Evolutionary conservation across 2,113 vertebrate species (phyloP).

Genomic region (Typhlomys cinereus): DNA sequence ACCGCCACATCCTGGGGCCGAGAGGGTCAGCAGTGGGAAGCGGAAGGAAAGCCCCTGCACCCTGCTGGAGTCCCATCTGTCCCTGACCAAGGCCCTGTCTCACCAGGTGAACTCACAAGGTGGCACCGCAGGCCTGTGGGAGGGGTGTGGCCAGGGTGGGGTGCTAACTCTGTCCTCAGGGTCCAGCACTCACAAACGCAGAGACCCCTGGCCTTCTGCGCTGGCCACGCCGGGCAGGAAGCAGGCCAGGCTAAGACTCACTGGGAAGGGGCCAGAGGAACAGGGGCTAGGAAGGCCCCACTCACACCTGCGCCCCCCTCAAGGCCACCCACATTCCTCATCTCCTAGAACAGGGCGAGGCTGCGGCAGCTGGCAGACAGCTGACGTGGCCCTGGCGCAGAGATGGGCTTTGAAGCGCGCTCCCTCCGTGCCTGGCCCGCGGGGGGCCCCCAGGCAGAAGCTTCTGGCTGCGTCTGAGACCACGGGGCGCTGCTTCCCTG

Average conservation of each 20-base stretch:
- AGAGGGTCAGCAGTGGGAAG: neutral
- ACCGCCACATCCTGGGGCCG: neutral
- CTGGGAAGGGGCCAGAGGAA: neutral
- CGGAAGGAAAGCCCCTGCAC: too few species aligned
- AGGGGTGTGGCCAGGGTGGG: too few species aligned
- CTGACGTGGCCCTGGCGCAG: neutral
- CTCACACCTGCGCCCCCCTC: constrained; percentile 28
- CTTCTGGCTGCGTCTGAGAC: neutral
- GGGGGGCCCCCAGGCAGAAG: neutral
- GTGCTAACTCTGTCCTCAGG: neutral
- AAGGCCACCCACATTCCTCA: neutral
- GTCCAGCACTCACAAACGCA: too few species aligned
- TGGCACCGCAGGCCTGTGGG: too few species aligned
- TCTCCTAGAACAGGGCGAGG: neutral
- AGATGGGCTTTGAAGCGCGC: neutral
- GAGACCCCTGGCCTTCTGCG: neutral
- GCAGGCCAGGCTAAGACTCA: neutral
- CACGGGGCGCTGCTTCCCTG: neutral
- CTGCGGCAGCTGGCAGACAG: neutral
- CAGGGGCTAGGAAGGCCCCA: neutral
- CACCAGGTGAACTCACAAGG: neutral
- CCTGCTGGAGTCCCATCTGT: neutral
- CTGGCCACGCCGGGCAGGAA: neutral
- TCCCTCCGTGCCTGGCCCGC: too few species aligned
- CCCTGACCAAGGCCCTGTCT: neutral